A percentile compares a stretch with the other conserved stretches of the same genome.
Evolutionary conservation across 2,797 vertebrate genomes (phyloP).

Genomic region (Distichodus sexfasciatus): DNA sequence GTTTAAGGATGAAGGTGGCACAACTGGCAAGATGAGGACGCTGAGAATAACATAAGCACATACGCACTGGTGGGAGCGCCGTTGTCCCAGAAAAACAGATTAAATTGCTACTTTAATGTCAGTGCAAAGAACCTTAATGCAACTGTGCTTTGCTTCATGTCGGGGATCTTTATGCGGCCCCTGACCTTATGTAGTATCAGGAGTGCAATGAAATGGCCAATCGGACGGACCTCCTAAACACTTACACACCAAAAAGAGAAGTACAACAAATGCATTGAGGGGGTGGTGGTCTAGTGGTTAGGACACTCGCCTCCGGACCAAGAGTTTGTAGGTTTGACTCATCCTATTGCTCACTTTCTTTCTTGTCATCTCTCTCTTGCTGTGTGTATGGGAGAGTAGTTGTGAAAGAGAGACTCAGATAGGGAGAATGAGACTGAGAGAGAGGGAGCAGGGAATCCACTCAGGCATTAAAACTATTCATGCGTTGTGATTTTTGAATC

Average conservation of each 20-base stretch:
- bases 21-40: background rate
- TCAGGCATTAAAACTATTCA: constrained; percentile 53
- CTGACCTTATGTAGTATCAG: constrained; percentile 54
- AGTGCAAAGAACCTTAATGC: too few relatives aligned
- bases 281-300: too few relatives aligned
- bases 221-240: constrained; percentile 19
- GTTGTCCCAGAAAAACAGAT: background rate
- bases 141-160: background rate
- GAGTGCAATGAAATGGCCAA: constrained; percentile 53
- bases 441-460: constrained; percentile 41
- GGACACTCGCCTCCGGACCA: too few relatives aligned
- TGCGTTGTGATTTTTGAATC: constrained; percentile 39
- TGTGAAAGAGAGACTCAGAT: background rate
- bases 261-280: too few relatives aligned
- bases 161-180: constrained; percentile 36
- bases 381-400: too few relatives aligned
- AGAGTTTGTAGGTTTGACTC: too few relatives aligned
- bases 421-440: background rate
- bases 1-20: background rate
- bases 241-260: background rate
- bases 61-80: background rate
- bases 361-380: too few relatives aligned
- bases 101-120: background rate
- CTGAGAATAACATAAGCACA: background rate
- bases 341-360: too few relatives aligned